Evolutionary conservation across 2,797 vertebrate genomes (phyloP), one percentile per base, ranked within the genome.

Genomic region (Babyrousa celebensis): DNA sequence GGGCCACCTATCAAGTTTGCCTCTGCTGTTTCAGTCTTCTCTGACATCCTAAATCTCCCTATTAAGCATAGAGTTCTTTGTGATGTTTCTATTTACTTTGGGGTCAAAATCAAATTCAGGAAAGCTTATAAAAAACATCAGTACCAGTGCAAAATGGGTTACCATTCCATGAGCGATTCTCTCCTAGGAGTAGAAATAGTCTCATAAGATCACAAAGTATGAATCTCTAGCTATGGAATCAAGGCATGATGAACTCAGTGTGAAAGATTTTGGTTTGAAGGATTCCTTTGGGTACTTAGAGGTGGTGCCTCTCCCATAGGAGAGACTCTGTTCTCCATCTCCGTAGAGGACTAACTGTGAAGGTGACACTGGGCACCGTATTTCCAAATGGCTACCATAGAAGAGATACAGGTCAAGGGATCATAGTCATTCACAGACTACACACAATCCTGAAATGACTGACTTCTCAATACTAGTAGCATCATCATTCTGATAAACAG

Each of bases 51-150:
- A 92, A 67, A 83, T 84, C 32, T 67, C 40, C 20, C 77, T 62
- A 60, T 32, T 6, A 36, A n/a, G 52, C 20, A 65, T 32, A 40
- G n/a, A 43, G 6, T 62, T 71, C 36, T 82, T 72, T 62, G 58
- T 48, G 52, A n/a, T 67, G 15, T 78, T 16, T 83, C 14, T 67
- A 40, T 60, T 75, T 25, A 72, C 32, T 8, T 60, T 82, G 40
- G 9, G 6, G n/a, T 92, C 54, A 97, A 94, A 92, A 82, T 54
- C 60, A 85, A 80, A 95, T 36, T 77, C 17, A 67, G 75, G 60
- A 80, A 78, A 67, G 29, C 77, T 82, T 94, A 43, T 63, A 62
- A 70, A 82, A 85, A 54, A 52, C 11, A 62, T 65, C 16, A 62
- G 25, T 54, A 12, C 27, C 54, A 86, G 78, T 56, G 62, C 68